Evolutionary conservation across 2,113 vertebrate genomes (phyloP).

Genomic region (Indri indri): DNA sequence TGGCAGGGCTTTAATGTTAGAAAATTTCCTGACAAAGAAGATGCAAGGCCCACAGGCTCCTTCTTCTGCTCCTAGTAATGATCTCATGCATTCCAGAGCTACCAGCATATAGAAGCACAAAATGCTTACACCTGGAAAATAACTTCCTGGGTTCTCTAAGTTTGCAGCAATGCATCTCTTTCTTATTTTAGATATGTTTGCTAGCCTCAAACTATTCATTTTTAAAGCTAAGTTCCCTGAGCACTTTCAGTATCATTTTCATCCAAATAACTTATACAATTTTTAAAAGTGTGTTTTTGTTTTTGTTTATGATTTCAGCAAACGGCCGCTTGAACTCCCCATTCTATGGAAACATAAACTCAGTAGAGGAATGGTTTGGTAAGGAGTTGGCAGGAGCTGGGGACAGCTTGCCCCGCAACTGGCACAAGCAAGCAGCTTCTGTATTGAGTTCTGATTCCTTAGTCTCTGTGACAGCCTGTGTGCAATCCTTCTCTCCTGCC

Average conservation of each 20-base stretch:
- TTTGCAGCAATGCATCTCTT: neutral
- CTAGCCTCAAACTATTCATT: neutral
- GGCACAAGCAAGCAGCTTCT: neutral
- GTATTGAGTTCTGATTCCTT: neutral
- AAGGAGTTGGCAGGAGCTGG: neutral
- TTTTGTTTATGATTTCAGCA: neutral
- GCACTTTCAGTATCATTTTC: neutral
- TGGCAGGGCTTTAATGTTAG: conserved; percentile 63
- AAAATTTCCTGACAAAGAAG: conserved; percentile 62
- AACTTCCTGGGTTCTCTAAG: conserved; percentile 31
- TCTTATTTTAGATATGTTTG: neutral
- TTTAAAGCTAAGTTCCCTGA: neutral
- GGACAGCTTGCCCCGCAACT: neutral
- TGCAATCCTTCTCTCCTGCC: neutral
- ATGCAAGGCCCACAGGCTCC: conserved; percentile 3
- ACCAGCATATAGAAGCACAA: neutral
- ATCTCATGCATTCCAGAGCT: conserved; percentile 36
- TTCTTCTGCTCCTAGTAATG: conserved; percentile 31
- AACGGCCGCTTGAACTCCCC: neutral
- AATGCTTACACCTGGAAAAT: conserved; percentile 61
- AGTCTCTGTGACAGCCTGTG: accelerated
- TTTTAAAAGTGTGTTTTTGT: neutral
- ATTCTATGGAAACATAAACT: neutral
- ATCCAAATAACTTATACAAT: neutral
- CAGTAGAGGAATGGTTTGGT: too few relatives aligned